Evolutionary conservation across 2,113 vertebrate species (phyloP).

Genomic region (Xerus inauris): DNA sequence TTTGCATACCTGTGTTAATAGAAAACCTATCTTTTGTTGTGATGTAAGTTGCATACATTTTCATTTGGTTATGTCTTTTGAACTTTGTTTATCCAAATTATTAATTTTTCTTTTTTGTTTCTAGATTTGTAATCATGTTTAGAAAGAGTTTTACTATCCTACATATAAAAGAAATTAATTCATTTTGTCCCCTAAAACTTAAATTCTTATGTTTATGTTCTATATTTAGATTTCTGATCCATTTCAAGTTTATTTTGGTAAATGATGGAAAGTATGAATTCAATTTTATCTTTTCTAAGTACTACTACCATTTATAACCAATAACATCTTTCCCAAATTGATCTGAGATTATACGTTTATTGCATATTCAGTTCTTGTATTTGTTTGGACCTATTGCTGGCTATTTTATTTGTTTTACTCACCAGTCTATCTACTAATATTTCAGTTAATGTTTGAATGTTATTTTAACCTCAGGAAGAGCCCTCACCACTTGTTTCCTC

Average conservation of each 20-base stretch:
- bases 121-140: background rate
- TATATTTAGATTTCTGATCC: background rate
- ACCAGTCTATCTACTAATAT: background rate
- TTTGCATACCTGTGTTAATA: background rate
- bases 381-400: background rate
- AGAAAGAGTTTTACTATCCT: background rate
- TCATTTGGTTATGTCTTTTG: background rate
- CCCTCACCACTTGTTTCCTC: fast-evolving
- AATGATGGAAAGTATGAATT: background rate
- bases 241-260: background rate
- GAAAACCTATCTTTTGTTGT: background rate
- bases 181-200: background rate
- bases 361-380: background rate
- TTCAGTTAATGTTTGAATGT: background rate
- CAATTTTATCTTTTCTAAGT: background rate
- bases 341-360: background rate
- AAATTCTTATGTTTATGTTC: background rate
- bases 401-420: background rate
- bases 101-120: background rate
- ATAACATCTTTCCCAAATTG: background rate
- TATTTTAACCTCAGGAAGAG: background rate
- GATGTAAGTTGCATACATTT: background rate
- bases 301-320: background rate
- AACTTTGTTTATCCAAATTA: background rate
- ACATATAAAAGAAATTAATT: background rate